A percentile compares a stretch with the other conserved stretches of the same genome.
Evolutionary conservation across 2,888 invertebrate genomes (phyloP).

Genomic region (Rhynchonema sp.): DNA sequence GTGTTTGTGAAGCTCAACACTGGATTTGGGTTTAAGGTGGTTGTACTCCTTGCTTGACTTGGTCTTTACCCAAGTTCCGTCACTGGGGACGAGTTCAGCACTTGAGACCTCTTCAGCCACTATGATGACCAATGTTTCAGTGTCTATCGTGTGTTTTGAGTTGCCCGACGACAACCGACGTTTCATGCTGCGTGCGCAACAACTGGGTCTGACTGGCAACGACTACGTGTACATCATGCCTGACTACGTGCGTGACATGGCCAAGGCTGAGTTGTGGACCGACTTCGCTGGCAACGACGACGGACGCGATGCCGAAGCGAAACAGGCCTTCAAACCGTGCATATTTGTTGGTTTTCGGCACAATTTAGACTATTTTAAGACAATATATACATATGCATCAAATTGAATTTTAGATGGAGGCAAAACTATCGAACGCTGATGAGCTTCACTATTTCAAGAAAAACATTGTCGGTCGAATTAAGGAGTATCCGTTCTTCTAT

Average conservation of each 20-base stretch:
- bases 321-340: constrained; percentile 1
- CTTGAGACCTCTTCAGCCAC: no score
- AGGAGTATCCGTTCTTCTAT: neutral
- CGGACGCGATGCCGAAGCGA: constrained; percentile 2
- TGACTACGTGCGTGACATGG: constrained; percentile 4
- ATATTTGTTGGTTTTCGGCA: constrained; percentile 1
- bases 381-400: no score
- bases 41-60: no score
- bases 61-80: no score
- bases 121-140: neutral
- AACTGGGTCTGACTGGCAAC: neutral
- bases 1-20: no score
- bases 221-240: constrained; percentile 5
- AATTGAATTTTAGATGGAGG: constrained; percentile 5
- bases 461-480: neutral
- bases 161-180: neutral
- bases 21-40: no score
- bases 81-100: no score
- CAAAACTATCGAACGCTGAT: constrained; percentile 1
- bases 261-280: constrained; percentile 2
- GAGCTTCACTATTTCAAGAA: constrained; percentile 6
- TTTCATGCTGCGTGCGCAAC: constrained; percentile 4
- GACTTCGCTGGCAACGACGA: no score
- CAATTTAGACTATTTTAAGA: no score
- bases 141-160: constrained; percentile 4